Evolutionary conservation across 2,113 vertebrate genomes (phyloP).

Genomic region (Gavia stellata): DNA sequence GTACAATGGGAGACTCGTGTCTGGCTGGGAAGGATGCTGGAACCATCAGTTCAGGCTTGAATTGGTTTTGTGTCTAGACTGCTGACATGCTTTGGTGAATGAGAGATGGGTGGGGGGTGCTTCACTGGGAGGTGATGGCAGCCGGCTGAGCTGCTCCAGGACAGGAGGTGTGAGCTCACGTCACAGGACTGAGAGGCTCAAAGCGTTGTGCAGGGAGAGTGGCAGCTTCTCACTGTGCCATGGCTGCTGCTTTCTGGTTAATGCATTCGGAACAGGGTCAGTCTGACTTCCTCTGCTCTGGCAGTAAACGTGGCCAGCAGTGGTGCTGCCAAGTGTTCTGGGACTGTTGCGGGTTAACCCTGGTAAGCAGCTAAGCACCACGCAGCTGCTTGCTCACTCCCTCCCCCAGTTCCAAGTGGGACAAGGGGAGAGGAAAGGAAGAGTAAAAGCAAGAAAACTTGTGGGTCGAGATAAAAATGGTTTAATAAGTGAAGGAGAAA

Average conservation of each 20-base stretch:
- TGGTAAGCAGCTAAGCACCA: neutral
- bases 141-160: neutral
- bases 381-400: neutral
- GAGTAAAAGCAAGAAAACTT: neutral
- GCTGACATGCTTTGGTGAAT: neutral
- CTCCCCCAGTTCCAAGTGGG: neutral
- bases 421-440: neutral
- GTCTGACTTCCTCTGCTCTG: neutral
- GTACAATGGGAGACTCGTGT: neutral
- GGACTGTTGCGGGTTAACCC: neutral
- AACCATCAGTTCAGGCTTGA: neutral
- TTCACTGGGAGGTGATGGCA: neutral
- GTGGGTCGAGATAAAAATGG: neutral
- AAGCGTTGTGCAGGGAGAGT: neutral
- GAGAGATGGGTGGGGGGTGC: neutral
- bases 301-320: neutral
- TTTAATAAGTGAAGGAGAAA: neutral
- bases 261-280: neutral
- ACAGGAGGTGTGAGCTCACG: neutral
- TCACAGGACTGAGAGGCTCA: neutral
- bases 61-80: neutral
- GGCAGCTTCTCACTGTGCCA: neutral
- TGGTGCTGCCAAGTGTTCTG: neutral
- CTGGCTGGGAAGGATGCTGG: neutral
- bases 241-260: neutral